These are phyloP conservation scores for Solenopsis fugax DNA, from an alignment of 1,140 invertebrate genomes.

Conservation along the genomic window DNA sequence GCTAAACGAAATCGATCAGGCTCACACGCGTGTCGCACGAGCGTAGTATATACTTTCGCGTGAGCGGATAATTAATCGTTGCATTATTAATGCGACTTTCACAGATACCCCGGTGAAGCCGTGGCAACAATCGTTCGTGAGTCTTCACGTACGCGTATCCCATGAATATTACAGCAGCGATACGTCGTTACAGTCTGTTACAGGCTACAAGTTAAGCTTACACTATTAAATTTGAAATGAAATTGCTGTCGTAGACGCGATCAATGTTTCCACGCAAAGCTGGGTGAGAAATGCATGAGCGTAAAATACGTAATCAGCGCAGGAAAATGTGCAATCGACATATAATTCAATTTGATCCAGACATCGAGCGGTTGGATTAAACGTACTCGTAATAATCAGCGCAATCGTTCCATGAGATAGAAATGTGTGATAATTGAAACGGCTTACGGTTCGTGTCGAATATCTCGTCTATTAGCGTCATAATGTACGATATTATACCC, in stretches of 20 bases:
- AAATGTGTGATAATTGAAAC: slow-evolving; percentile 45
- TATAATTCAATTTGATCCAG: slow-evolving; percentile 71
- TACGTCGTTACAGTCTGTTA: slow-evolving; percentile 70
- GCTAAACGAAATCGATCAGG: slow-evolving; percentile 68
- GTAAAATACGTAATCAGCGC: slow-evolving; percentile 62
- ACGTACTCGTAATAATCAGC: slow-evolving; percentile 23
- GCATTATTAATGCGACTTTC: slow-evolving; percentile 74
- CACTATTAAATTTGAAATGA: slow-evolving; percentile 71
- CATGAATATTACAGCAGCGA: slow-evolving; percentile 72
- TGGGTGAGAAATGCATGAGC: slow-evolving; percentile 60
- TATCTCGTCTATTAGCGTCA: slow-evolving; percentile 33
- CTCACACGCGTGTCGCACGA: slow-evolving; percentile 48
- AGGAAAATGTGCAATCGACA: slow-evolving; percentile 55
- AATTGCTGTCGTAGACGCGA: slow-evolving; percentile 63
- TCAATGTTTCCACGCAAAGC: slow-evolving; percentile 57
- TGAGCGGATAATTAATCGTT: slow-evolving; percentile 74
- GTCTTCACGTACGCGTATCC: slow-evolving; percentile 61
- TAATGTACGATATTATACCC: not conserved
- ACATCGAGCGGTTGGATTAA: slow-evolving; percentile 64
- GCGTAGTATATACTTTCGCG: slow-evolving; percentile 33
- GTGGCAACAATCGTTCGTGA: slow-evolving; percentile 68
- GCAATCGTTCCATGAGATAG: not conserved
- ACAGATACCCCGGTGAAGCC: slow-evolving; percentile 56
- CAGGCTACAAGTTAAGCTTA: slow-evolving; percentile 64
- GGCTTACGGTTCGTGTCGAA: not conserved